Evolutionary conservation across 1,140 invertebrate species (phyloP), one percentile per base, ranked within the genome.

Genomic region (Bombus consobrinus): DNA sequence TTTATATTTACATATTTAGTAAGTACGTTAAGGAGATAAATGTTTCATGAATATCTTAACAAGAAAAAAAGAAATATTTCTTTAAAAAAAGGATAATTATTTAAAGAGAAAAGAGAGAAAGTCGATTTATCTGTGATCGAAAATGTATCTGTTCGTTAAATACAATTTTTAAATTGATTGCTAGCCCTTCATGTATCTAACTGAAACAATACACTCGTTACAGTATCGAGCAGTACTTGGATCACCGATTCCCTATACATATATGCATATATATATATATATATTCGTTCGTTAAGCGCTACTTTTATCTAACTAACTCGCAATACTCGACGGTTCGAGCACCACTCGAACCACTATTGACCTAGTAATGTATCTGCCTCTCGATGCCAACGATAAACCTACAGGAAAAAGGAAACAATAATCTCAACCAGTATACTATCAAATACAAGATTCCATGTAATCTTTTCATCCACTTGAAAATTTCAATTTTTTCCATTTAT

Each of bases 321-420:
- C 47, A 53, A 53, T 53, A 53, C 47, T 53, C 74, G 74, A 76
- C 6, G 18, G 0, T 76, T 59, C 41, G 34, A 76, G 73, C 25
- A 13, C n/a, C 73, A 75, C 73, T 75, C 53, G 34, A 57, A 37
- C 22, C 32, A 6, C 18, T 76, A 37, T 76, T 59, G 74, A 28
- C 47, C 32, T 5, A 25, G 74, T 76, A 76, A 76, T 25, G 74
- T 59, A 76, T 76, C 39, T n/a, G 6, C 25, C n/a, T 32, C n/a
- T 43, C 2, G 28, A 73, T n/a, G n/a, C 28, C 28, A 47, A 43
- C 39, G 72, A 43, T 47, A 62, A 43, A 47, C 1, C 6, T 4
- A 39, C 41, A 25, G 74, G 28, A 76, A 53, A 57, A 59, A 59
- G 25, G 34, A 59, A 76, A 76, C 34, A 59, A 59, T 59, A 59